These are phyloP conservation scores for Antheraea assamensis DNA, from an alignment of 2,888 invertebrate species.

Conservation along the genomic window DNA sequence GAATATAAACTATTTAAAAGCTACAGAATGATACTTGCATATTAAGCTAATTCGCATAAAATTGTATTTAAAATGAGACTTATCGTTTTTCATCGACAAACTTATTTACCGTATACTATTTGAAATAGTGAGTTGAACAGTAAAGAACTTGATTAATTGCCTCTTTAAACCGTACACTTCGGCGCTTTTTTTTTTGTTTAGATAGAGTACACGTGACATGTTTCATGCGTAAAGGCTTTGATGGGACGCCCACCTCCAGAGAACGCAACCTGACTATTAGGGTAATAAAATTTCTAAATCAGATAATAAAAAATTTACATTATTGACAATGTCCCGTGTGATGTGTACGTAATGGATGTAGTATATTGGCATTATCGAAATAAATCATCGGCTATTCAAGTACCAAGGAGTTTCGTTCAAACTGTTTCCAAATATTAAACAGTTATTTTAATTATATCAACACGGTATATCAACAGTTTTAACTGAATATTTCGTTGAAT, in stretches of 20 bases:
- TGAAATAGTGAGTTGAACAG: conserved; percentile 34
- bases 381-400: too few relatives aligned
- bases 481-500: too few relatives aligned
- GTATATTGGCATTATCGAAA: neutral
- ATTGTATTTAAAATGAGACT: conserved; percentile 22
- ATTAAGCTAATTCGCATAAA: neutral
- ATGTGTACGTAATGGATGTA: conserved; percentile 24
- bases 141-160: conserved; percentile 64
- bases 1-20: conserved; percentile 9
- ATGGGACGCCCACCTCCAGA: conserved; percentile 52
- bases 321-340: conserved; percentile 56
- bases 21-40: conserved; percentile 7
- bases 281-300: conserved; percentile 64
- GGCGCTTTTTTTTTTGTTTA: conserved; percentile 34
- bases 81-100: conserved; percentile 34
- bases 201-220: conserved; percentile 36
- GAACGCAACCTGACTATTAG: conserved; percentile 39
- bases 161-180: conserved; percentile 39
- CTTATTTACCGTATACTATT: conserved; percentile 30
- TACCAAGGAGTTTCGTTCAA: too few relatives aligned
- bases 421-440: too few relatives aligned
- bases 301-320: conserved; percentile 64
- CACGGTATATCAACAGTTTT: too few relatives aligned
- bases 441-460: too few relatives aligned
- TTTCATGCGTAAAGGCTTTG: conserved; percentile 40